Evolutionary conservation across 2,797 vertebrate genomes (phyloP).

Genomic region (Cirrhinus molitorella): DNA sequence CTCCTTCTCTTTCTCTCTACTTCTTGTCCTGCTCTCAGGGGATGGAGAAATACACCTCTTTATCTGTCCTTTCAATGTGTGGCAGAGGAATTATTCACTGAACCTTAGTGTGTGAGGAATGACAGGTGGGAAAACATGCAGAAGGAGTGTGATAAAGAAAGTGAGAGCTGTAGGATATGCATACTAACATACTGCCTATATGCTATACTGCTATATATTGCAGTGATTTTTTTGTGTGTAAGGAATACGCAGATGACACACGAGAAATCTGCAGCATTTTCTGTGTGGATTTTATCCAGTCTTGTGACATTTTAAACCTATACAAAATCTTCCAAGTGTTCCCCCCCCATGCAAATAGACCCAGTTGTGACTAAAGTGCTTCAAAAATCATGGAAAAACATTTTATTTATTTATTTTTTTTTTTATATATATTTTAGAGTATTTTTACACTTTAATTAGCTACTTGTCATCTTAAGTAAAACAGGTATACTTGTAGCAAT

Average conservation of each 20-base stretch:
- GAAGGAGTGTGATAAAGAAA: slow-evolving; percentile 24
- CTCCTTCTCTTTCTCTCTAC: background rate
- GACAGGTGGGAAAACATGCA: background rate
- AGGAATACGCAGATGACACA: background rate
- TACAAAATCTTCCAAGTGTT: too few species aligned
- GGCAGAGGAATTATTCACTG: slow-evolving; percentile 56
- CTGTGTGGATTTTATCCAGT: background rate
- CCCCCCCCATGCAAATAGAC: too few species aligned
- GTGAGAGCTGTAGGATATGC: slow-evolving; percentile 8
- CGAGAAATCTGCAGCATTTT: background rate
- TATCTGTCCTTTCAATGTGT: slow-evolving; percentile 51
- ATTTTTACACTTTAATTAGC: too few species aligned
- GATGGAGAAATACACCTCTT: slow-evolving; percentile 51
- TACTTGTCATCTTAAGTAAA: too few species aligned
- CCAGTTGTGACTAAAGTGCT: too few species aligned
- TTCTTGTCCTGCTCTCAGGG: slow-evolving; percentile 36
- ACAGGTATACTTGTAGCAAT: too few species aligned
- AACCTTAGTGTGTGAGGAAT: background rate
- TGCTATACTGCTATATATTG: background rate
- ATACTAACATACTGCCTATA: background rate
- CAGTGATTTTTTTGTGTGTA: background rate
- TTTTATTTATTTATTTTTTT: too few species aligned
- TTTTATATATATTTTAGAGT: too few species aligned
- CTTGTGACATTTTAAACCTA: background rate
- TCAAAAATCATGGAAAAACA: too few species aligned